Evolutionary conservation across 2,797 vertebrate genomes (phyloP).

Genomic region (Danionella dracula): DNA sequence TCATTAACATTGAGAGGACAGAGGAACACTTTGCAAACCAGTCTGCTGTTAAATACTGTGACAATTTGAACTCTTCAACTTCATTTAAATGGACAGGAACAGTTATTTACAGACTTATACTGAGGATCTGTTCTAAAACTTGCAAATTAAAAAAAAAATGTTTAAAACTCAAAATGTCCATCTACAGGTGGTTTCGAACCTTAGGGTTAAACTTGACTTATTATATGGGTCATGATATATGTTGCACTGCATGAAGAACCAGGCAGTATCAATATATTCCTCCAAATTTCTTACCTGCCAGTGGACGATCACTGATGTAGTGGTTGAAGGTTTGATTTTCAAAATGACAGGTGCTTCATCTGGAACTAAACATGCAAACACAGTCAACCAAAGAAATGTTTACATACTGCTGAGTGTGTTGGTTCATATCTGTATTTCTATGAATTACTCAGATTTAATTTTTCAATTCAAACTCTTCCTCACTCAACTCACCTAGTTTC

Average conservation of each 20-base stretch:
- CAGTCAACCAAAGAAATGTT: not conserved
- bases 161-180: too few species aligned
- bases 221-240: too few species aligned
- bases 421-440: not conserved
- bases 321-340: conserved; percentile 83
- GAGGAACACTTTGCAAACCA: conserved; percentile 2
- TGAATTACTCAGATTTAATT: not conserved
- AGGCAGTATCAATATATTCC: too few species aligned
- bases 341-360: conserved; percentile 84
- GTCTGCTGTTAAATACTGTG: conserved; percentile 4
- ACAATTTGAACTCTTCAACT: conserved; percentile 8
- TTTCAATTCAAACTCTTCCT: too few species aligned
- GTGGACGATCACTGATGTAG: conserved; percentile 89
- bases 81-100: not conserved
- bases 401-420: not conserved
- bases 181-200: too few species aligned
- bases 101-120: not conserved
- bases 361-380: conserved; percentile 70
- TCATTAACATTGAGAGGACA: conserved; percentile 29
- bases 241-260: too few species aligned
- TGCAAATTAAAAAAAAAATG: not conserved
- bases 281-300: conserved; percentile 79
- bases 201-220: too few species aligned
- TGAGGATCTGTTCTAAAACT: not conserved
- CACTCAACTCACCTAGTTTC: not conserved